Evolutionary conservation across 2,888 invertebrate species (phyloP).

Genomic region (Drosophila falleni): DNA sequence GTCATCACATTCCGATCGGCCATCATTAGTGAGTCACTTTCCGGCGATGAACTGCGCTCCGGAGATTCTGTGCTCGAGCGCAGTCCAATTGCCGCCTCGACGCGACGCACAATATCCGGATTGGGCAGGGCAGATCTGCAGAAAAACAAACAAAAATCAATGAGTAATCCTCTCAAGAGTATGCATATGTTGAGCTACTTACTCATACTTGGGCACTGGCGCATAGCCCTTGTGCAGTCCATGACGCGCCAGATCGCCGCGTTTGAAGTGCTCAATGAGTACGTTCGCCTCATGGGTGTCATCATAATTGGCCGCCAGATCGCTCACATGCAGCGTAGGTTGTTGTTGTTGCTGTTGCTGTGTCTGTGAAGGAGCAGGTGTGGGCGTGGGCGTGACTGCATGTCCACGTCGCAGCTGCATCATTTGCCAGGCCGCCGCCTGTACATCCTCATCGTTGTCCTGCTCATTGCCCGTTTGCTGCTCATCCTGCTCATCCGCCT

Average conservation of each 20-base stretch:
- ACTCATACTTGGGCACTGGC: conserved; percentile 85
- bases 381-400: conserved; percentile 21
- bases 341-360: conserved; percentile 39
- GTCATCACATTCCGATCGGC: conserved; percentile 88
- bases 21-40: conserved; percentile 86
- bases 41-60: conserved; percentile 86
- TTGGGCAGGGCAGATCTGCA: conserved; percentile 81
- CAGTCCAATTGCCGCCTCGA: conserved; percentile 87
- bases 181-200: conserved; percentile 47
- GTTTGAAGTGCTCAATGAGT: conserved; percentile 81
- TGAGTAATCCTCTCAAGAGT: background rate
- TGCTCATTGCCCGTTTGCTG: background rate
- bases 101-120: conserved; percentile 87
- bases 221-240: conserved; percentile 82
- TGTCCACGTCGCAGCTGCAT: conserved; percentile 75
- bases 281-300: conserved; percentile 77
- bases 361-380: background rate
- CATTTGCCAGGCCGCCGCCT: conserved; percentile 75
- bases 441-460: conserved; percentile 72
- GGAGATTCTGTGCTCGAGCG: conserved; percentile 86
- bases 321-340: conserved; percentile 66
- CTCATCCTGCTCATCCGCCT: conserved; percentile 30
- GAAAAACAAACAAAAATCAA: background rate
- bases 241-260: conserved; percentile 78
- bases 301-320: conserved; percentile 74